Conservation (phyloP, 2,113 vertebrate species). For the Bettongia penicillata region DNA sequence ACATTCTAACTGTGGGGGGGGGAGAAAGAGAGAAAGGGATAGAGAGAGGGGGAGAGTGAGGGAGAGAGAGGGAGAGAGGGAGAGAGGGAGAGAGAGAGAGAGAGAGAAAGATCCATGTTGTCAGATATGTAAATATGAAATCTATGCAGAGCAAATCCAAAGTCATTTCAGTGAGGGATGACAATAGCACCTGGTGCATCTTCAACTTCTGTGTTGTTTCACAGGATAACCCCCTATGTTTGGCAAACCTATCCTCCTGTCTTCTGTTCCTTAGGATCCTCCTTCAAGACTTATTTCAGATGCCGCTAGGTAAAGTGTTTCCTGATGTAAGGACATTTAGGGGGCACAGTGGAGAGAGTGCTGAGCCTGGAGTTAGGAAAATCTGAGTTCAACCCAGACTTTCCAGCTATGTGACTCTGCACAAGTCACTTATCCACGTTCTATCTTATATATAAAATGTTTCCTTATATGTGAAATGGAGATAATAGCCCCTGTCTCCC, state of each 20-base stretch:
- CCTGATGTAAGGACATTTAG: background rate
- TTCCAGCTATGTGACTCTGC: background rate
- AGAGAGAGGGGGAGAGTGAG: no score
- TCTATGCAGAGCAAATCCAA: no score
- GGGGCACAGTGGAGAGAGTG: background rate
- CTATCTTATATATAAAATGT: constrained; percentile 2
- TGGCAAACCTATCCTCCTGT: background rate
- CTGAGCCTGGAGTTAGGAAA: background rate
- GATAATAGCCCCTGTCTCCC: background rate
- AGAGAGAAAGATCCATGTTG: background rate
- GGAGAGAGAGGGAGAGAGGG: no score
- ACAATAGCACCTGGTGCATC: no score
- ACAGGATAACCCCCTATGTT: background rate
- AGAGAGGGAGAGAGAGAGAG: no score
- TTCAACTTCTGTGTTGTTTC: background rate
- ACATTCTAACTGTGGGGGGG: no score
- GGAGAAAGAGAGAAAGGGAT: no score
- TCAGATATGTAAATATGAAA: no score
- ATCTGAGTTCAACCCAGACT: background rate
- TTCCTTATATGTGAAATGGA: background rate
- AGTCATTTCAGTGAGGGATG: no score
- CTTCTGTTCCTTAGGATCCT: background rate
- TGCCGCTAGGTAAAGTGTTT: background rate
- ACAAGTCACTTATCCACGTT: background rate
- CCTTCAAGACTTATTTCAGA: background rate